These are phyloP conservation scores for Metopia argyrocephala DNA, from an alignment of 2,888 invertebrate species.

Conservation along the genomic window DNA sequence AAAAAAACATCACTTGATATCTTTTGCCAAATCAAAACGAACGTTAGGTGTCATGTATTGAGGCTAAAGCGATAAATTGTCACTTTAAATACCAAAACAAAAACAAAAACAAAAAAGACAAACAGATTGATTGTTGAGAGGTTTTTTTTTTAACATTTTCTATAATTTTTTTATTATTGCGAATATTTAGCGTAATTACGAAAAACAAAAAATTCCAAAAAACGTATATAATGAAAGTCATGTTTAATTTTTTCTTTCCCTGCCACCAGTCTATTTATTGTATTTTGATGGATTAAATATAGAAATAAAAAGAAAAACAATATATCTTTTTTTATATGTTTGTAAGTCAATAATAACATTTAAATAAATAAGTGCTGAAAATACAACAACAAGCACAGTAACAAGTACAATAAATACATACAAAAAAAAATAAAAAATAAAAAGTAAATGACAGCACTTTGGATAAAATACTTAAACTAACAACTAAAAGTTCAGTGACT, in stretches of 20 bases:
- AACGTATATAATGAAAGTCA: slow-evolving; percentile 42
- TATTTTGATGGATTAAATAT: slow-evolving; percentile 53
- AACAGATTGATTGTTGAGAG: not conserved
- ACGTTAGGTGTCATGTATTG: not conserved
- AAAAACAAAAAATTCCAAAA: slow-evolving; percentile 17
- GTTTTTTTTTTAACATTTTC: not conserved
- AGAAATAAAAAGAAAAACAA: slow-evolving; percentile 5
- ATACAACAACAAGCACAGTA: not conserved
- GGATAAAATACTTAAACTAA: slow-evolving; percentile 52
- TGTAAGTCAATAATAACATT: slow-evolving; percentile 2
- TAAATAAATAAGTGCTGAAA: too few relatives aligned
- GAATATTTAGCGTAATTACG: too few relatives aligned
- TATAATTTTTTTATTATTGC: not conserved
- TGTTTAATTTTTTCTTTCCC: not conserved
- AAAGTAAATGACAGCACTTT: slow-evolving; percentile 47
- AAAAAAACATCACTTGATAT: not conserved
- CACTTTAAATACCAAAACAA: not conserved
- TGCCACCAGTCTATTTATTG: slow-evolving; percentile 34
- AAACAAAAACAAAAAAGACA: not conserved
- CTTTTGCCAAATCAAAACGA: not conserved
- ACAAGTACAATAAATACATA: not conserved
- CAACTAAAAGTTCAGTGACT: slow-evolving; percentile 53
- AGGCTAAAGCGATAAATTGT: not conserved
- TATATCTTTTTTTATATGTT: slow-evolving; percentile 21
- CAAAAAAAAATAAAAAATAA: slow-evolving; percentile 18